phyloP scores from a whole-genome alignment of 2,888 invertebrate species.

The Leptodirus hochenwartii region DNA sequence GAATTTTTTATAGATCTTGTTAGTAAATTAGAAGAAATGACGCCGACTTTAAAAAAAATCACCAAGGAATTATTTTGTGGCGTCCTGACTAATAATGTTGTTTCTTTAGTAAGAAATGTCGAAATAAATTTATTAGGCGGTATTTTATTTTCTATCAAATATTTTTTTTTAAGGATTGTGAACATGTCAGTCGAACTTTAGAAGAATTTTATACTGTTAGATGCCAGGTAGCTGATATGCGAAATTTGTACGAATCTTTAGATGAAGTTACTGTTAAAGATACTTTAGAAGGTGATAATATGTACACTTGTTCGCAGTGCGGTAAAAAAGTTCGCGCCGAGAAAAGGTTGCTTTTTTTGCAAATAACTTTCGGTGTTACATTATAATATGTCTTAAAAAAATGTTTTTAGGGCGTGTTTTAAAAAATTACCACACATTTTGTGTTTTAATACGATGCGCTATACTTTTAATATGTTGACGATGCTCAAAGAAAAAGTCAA shows the following conservation, averaged over 20 bases:
- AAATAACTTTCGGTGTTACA: background rate
- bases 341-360: slow-evolving; percentile 40
- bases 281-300: slow-evolving; percentile 90
- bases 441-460: slow-evolving; percentile 94
- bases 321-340: slow-evolving; percentile 90
- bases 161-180: slow-evolving; percentile 51
- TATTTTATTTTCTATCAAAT: background rate
- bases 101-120: slow-evolving; percentile 51
- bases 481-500: slow-evolving; percentile 96
- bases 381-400: background rate
- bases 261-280: slow-evolving; percentile 97
- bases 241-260: slow-evolving; percentile 82
- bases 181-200: slow-evolving; percentile 82
- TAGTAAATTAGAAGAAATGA: slow-evolving; percentile 91
- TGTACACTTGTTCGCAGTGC: slow-evolving; percentile 94
- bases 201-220: slow-evolving; percentile 95
- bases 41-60: slow-evolving; percentile 69
- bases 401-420: slow-evolving; percentile 58
- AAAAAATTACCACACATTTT: slow-evolving; percentile 83
- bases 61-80: slow-evolving; percentile 88
- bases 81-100: slow-evolving; percentile 86
- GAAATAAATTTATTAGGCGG: background rate
- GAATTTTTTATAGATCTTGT: slow-evolving; percentile 95
- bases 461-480: slow-evolving; percentile 93
- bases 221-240: slow-evolving; percentile 93